A percentile compares a stretch with the other conserved stretches of the same genome.
Evolutionary conservation across 2,888 invertebrate genomes (phyloP).

Genomic region (Chesias legatella): DNA sequence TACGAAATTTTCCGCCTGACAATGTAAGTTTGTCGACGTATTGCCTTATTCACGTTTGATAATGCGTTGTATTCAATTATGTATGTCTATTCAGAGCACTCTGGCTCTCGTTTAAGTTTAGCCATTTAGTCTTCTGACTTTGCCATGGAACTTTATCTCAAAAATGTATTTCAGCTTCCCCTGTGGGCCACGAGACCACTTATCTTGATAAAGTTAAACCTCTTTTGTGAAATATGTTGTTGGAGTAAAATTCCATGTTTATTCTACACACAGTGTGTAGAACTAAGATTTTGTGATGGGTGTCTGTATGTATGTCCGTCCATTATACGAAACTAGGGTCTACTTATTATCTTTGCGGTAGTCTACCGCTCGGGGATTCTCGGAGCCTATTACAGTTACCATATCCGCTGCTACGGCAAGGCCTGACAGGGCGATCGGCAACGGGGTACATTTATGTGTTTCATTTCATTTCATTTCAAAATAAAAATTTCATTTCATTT

Average conservation of each 20-base stretch:
- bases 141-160: constrained; percentile 14
- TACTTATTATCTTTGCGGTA: too few species aligned
- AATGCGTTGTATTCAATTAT: constrained; percentile 19
- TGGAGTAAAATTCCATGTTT: constrained; percentile 5
- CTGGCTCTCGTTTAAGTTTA: constrained; percentile 9
- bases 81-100: constrained; percentile 11
- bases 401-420: too few species aligned
- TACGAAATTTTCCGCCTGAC: too few species aligned
- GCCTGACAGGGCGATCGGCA: too few species aligned
- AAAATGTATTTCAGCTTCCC: constrained; percentile 12
- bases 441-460: too few species aligned
- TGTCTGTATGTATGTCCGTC: too few species aligned
- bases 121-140: constrained; percentile 12
- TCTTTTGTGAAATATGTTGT: constrained; percentile 4
- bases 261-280: neutral
- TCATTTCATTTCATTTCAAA: too few species aligned
- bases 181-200: constrained; percentile 12
- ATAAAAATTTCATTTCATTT: too few species aligned
- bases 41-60: constrained; percentile 18
- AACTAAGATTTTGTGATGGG: too few species aligned
- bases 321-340: too few species aligned
- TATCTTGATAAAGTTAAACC: constrained; percentile 20
- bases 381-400: too few species aligned
- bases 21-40: constrained; percentile 4
- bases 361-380: too few species aligned